These are phyloP conservation scores for Lasioglossum marginatum DNA, from an alignment of 2,888 invertebrate species.

Conservation along the genomic window DNA sequence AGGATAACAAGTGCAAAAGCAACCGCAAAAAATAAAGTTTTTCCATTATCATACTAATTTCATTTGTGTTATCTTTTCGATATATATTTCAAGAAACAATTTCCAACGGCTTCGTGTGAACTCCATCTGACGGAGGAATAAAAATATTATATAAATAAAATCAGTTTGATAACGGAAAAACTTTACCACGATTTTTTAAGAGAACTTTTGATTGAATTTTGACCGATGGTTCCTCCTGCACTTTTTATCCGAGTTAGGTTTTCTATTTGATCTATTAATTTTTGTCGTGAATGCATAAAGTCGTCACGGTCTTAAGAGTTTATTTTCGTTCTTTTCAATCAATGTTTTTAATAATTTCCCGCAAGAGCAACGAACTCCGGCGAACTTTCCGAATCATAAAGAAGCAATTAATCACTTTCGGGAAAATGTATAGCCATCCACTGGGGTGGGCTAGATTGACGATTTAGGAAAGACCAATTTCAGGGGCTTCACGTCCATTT, in stretches of 20 bases:
- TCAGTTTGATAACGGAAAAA: too few species aligned
- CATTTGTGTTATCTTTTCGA: background rate
- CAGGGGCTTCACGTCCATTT: slow-evolving; percentile 38
- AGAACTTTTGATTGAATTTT: too few species aligned
- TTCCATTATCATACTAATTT: background rate
- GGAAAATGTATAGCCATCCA: background rate
- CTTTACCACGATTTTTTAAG: too few species aligned
- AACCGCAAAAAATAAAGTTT: too few species aligned
- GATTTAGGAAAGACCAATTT: slow-evolving; percentile 49
- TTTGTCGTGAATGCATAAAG: background rate
- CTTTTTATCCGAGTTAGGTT: background rate
- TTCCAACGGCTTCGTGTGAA: too few species aligned
- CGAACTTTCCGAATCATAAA: background rate
- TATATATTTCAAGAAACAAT: too few species aligned
- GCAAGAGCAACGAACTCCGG: background rate
- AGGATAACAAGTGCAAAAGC: too few species aligned
- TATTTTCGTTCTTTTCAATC: background rate
- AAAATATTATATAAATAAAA: too few species aligned
- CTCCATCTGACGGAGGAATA: too few species aligned
- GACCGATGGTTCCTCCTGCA: too few species aligned
- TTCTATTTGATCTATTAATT: background rate
- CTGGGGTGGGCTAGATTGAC: background rate
- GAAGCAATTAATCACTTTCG: slow-evolving; percentile 20
- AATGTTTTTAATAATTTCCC: background rate
- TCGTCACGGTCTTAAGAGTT: background rate